phyloP scores from a whole-genome alignment of 2,888 invertebrate species.

The Eupsilia transversa region DNA sequence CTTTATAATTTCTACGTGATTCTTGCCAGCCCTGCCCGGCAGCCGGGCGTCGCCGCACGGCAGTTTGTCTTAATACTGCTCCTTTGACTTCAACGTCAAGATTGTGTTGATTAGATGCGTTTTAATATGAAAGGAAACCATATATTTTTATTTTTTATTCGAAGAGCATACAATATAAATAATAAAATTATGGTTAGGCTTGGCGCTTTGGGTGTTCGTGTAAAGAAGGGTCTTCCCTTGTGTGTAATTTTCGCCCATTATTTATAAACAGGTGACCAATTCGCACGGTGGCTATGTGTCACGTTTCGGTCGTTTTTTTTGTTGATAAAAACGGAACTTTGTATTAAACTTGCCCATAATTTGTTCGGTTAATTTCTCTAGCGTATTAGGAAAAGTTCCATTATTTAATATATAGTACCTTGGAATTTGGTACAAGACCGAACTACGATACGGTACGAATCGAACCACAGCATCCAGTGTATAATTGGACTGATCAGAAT shows the following conservation, averaged over 20 bases:
- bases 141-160: slow-evolving; percentile 33
- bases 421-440: no score
- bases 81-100: slow-evolving; percentile 62
- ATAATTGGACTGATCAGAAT: no score
- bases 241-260: slow-evolving; percentile 51
- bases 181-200: no score
- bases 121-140: slow-evolving; percentile 47
- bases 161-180: no score
- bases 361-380: slow-evolving; percentile 1
- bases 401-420: no score
- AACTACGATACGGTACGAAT: no score
- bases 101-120: slow-evolving; percentile 59
- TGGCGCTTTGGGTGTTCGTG: slow-evolving; percentile 35
- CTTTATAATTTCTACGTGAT: neutral
- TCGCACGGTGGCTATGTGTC: slow-evolving; percentile 52
- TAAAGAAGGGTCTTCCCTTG: slow-evolving; percentile 30
- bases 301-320: slow-evolving; percentile 20
- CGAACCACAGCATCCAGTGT: no score
- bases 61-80: slow-evolving; percentile 64
- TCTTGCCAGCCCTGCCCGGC: slow-evolving; percentile 57
- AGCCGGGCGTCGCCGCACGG: slow-evolving; percentile 42
- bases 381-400: neutral
- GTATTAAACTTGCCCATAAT: neutral
- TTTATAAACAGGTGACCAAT: slow-evolving; percentile 60
- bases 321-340: neutral